Conservation (phyloP, 1,140 invertebrate genomes). For the Bradynema listronoti region DNA sequence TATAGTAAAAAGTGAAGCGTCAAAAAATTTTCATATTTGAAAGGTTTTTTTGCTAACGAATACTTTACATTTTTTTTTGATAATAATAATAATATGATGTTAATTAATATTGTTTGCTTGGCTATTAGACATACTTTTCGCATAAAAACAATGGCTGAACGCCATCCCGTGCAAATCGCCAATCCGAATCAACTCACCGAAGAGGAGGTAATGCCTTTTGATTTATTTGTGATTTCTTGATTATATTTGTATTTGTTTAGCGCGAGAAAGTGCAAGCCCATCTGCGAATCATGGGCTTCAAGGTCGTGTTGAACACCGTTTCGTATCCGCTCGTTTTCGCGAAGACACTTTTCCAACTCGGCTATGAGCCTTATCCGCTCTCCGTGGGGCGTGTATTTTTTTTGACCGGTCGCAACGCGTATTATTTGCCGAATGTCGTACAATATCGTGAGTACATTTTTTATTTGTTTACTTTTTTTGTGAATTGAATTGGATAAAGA, state of each 20-base stretch:
- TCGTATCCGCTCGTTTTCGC: constrained; percentile 44
- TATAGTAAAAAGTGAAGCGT: no score
- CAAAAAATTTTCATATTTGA: no score
- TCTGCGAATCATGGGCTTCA: constrained; percentile 27
- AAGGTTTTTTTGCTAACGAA: no score
- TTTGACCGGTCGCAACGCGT: constrained; percentile 43
- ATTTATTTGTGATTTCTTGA: constrained; percentile 18
- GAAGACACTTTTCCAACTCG: constrained; percentile 53
- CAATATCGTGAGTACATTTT: constrained; percentile 26
- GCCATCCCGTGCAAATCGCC: no score
- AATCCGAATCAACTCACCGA: no score
- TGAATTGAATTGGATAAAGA: background rate
- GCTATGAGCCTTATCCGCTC: constrained; percentile 52
- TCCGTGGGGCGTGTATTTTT: constrained; percentile 41
- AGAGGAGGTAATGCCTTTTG: background rate
- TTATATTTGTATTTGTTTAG: constrained; percentile 15
- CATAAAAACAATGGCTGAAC: no score
- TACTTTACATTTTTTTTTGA: no score
- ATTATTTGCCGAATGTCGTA: constrained; percentile 52
- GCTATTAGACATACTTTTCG: no score
- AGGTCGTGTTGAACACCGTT: constrained; percentile 24
- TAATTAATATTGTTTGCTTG: no score
- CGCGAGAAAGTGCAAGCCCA: constrained; percentile 14
- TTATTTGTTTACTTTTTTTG: constrained; percentile 10
- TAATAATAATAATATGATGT: no score